phyloP scores from a whole-genome alignment of 2,113 vertebrate species.

The Lipophrys pholis region DNA sequence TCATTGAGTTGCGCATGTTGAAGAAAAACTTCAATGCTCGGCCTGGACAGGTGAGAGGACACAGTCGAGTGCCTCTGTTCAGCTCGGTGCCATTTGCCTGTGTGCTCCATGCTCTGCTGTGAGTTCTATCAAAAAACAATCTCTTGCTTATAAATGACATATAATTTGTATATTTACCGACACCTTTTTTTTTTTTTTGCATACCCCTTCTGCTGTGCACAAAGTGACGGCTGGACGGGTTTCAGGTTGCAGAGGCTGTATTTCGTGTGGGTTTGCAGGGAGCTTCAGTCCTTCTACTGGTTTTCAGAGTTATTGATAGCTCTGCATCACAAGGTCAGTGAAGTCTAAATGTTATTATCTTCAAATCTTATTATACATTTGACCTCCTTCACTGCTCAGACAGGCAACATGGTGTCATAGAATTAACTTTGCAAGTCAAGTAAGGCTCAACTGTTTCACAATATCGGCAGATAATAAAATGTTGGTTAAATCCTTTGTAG shows the following conservation, averaged over 20 bases:
- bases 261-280: conserved; percentile 97
- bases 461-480: too few relatives aligned
- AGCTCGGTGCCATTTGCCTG: conserved; percentile 88
- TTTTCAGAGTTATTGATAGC: conserved; percentile 94
- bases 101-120: conserved; percentile 93
- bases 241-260: conserved; percentile 94
- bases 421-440: too few relatives aligned
- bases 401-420: too few relatives aligned
- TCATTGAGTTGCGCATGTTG: conserved; percentile 93
- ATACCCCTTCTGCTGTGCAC: neutral
- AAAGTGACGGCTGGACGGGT: conserved; percentile 88
- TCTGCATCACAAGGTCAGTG: conserved; percentile 91
- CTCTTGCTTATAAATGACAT: neutral
- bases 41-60: conserved; percentile 92
- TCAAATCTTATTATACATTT: neutral
- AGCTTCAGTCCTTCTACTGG: conserved; percentile 93
- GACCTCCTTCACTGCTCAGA: too few relatives aligned
- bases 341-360: neutral
- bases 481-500: too few relatives aligned
- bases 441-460: too few relatives aligned
- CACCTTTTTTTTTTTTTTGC: neutral
- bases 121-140: conserved; percentile 75
- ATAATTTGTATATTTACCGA: neutral
- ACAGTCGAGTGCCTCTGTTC: too few relatives aligned
- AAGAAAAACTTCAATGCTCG: conserved; percentile 93